phyloP scores from a whole-genome alignment of 2,797 vertebrate genomes.

The Craterocephalus amniculus region DNA sequence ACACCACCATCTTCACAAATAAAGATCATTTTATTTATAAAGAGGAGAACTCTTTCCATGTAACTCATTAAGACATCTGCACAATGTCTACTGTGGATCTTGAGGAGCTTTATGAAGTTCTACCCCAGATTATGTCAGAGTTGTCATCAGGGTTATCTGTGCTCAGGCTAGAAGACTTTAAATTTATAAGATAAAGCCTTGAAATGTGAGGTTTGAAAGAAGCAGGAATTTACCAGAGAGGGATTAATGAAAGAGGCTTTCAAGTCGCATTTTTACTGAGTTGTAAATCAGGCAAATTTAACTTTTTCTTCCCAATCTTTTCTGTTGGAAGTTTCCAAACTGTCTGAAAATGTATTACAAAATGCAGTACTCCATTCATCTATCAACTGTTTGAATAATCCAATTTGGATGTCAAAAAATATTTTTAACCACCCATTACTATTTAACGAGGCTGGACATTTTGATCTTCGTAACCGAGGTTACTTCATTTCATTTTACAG shows the following conservation, averaged over 20 bases:
- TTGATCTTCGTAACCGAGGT: constrained; percentile 14
- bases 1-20: constrained; percentile 10
- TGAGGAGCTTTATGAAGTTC: constrained; percentile 35
- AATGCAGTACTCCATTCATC: constrained; percentile 7
- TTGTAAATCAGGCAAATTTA: constrained; percentile 12
- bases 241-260: constrained; percentile 40
- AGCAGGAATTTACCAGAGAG: constrained; percentile 13
- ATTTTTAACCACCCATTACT: constrained; percentile 42
- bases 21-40: constrained; percentile 16
- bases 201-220: constrained; percentile 26
- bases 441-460: constrained; percentile 13
- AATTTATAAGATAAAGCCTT: constrained; percentile 28
- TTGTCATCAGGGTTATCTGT: constrained; percentile 39
- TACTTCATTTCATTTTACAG: constrained; percentile 21
- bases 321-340: not conserved
- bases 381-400: constrained; percentile 31
- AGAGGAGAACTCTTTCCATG: constrained; percentile 2
- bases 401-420: constrained; percentile 30
- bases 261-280: constrained; percentile 12
- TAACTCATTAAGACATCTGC: constrained; percentile 8
- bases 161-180: constrained; percentile 14
- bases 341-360: constrained; percentile 13
- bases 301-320: not conserved
- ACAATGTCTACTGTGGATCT: constrained; percentile 18
- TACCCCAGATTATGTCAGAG: constrained; percentile 24